phyloP scores from a whole-genome alignment of 2,797 vertebrate genomes.

The Vireo griseus region DNA sequence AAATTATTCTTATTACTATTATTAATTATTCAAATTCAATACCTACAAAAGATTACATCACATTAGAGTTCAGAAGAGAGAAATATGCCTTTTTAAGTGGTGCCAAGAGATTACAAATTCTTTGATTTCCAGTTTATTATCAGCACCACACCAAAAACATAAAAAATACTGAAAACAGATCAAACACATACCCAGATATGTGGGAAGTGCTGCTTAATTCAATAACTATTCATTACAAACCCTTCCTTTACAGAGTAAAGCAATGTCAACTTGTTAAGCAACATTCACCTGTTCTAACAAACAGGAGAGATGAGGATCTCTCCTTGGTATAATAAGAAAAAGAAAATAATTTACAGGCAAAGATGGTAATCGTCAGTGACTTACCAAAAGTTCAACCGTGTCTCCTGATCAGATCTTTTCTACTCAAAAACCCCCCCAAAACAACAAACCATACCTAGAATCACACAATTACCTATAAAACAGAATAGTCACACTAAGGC shows the following conservation, averaged over 20 bases:
- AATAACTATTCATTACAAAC: background rate
- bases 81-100: background rate
- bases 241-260: background rate
- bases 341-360: background rate
- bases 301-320: background rate
- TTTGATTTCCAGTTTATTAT: background rate
- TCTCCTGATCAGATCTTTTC: background rate
- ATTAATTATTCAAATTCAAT: background rate
- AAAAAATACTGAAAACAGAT: background rate
- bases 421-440: background rate
- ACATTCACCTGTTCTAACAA: background rate
- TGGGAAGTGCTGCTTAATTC: background rate
- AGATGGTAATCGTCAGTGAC: background rate
- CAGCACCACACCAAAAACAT: background rate
- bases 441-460: background rate
- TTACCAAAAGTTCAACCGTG: background rate
- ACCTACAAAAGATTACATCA: background rate
- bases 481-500: rapidly evolving
- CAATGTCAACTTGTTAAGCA: background rate
- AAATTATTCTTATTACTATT: background rate
- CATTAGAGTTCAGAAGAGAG: background rate
- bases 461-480: background rate
- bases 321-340: background rate
- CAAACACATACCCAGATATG: background rate
- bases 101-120: background rate